These are phyloP conservation scores for Chelonus insularis DNA, from an alignment of 1,140 invertebrate species.

Conservation along the genomic window DNA sequence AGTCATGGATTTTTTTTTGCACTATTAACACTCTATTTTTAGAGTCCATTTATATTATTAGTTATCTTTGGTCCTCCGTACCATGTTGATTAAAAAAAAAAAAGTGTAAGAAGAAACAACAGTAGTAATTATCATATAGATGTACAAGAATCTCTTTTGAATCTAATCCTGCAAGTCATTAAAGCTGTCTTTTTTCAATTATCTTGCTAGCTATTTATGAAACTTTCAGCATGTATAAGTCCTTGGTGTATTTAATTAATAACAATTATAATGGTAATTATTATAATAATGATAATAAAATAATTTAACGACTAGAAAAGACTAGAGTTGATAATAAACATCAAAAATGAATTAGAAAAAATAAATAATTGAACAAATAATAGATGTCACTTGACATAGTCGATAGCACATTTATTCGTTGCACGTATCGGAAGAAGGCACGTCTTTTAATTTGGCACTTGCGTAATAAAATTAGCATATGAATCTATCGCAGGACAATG, in stretches of 20 bases:
- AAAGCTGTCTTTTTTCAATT: constrained; percentile 12
- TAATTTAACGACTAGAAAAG: neutral
- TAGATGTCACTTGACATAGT: no score
- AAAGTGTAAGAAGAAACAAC: constrained; percentile 3
- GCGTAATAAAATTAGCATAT: no score
- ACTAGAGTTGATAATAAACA: neutral
- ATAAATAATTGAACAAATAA: no score
- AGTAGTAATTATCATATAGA: constrained; percentile 3
- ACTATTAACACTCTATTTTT: neutral
- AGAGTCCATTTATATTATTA: no score
- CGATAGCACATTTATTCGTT: no score
- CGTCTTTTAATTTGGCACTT: no score
- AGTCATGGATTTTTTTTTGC: neutral
- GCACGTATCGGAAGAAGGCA: no score
- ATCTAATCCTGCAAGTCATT: neutral
- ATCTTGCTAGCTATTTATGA: neutral
- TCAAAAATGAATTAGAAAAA: no score
- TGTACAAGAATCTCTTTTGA: neutral
- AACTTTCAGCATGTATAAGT: neutral
- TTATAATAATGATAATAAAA: neutral
- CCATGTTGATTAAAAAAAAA: constrained; percentile 21
- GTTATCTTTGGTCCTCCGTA: constrained; percentile 30
- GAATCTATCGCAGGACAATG: no score
- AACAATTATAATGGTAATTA: neutral
- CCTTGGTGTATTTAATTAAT: constrained; percentile 2